Evolutionary conservation across 2,888 invertebrate species (phyloP), one percentile per base, ranked within the genome.

Genomic region (Dastarcus helophoroides): DNA sequence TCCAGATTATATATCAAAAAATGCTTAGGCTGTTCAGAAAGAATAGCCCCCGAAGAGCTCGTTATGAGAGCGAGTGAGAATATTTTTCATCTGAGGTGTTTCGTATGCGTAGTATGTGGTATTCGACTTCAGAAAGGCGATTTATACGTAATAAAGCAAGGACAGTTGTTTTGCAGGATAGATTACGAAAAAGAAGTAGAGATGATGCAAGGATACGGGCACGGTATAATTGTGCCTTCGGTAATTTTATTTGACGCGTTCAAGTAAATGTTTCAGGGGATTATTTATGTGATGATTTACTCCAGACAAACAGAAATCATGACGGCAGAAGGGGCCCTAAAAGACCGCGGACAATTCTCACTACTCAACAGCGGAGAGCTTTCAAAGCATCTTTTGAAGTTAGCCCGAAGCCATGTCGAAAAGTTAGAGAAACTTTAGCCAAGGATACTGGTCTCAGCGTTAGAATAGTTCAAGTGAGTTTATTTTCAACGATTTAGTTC

Each of bases 331-430:
- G 80, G 42, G 81, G 83, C 3, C 84, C 84, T 1, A 86, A 86
- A 58, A 59, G 85, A 44, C 85, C 86, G 1, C 62, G 86, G 39
- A 86, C 86, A 9, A 86, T 86, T 46, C 67, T 86, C 25, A 86
- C 85, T 26, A 83, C 84, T 2, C 78, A 79, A 45, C 86, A 86
- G 56, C 58, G 86, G 43, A 64, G 83, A 42, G 83, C 84, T 39
- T 86, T 86, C 60, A 86, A 85, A 59, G 77, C 79, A 19, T 83
- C 84, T 10, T 88, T 86, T 59, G 85, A 86, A 62, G 71, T 83
- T 45, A 84, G 83, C 46, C 80, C 85, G 11, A 85, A 86, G 53
- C 85, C 84, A 2, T 84, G 83, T 50, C 63, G 84, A 46, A 85
- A 85, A 65, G 80, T 83, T 22, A 64, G 85, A 32, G 86, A 86